These are phyloP conservation scores for Hirtodrosophila trivittata DNA, from an alignment of 2,888 invertebrate genomes.

Conservation along the genomic window DNA sequence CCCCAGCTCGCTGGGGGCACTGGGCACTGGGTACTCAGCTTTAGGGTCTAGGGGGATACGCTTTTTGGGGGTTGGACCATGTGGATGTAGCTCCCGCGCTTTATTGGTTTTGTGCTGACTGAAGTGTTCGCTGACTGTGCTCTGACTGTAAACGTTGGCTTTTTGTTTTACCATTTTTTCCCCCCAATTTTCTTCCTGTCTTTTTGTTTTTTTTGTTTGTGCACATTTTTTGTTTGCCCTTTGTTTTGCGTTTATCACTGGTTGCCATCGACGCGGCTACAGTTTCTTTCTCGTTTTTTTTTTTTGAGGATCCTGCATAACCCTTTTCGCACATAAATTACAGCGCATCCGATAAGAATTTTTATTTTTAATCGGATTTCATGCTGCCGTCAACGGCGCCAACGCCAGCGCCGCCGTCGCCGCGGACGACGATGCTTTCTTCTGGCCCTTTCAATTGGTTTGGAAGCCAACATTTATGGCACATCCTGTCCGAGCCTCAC, in stretches of 20 bases:
- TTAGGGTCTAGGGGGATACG: slow-evolving; percentile 2
- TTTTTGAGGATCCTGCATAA: slow-evolving; percentile 57
- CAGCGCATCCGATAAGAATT: slow-evolving; percentile 81
- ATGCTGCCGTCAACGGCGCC: slow-evolving; percentile 77
- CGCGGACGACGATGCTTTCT: slow-evolving; percentile 38
- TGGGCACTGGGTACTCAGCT: neutral
- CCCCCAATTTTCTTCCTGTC: slow-evolving; percentile 4
- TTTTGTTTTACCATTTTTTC: slow-evolving; percentile 31
- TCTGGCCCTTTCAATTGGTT: slow-evolving; percentile 46
- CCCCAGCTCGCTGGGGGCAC: slow-evolving; percentile 1
- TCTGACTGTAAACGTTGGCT: slow-evolving; percentile 57
- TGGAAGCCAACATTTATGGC: slow-evolving; percentile 76
- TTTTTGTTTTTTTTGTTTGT: slow-evolving; percentile 27
- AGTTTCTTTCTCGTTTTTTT: slow-evolving; percentile 55
- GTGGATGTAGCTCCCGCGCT: slow-evolving; percentile 51
- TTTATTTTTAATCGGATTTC: slow-evolving; percentile 82
- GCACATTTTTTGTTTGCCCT: slow-evolving; percentile 71
- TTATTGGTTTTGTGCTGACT: slow-evolving; percentile 74
- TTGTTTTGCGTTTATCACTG: slow-evolving; percentile 76
- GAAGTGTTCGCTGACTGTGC: slow-evolving; percentile 55
- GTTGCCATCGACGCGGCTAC: slow-evolving; percentile 74
- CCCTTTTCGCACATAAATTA: slow-evolving; percentile 82
- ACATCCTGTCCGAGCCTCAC: slow-evolving; percentile 63
- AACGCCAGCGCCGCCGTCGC: slow-evolving; percentile 35
- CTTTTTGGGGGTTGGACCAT: slow-evolving; percentile 8